Percentiles rank a stretch among this genome's conserved stretches.
phyloP scores from a whole-genome alignment of 2,888 invertebrate species.

The Flexamia atlantica region DNA sequence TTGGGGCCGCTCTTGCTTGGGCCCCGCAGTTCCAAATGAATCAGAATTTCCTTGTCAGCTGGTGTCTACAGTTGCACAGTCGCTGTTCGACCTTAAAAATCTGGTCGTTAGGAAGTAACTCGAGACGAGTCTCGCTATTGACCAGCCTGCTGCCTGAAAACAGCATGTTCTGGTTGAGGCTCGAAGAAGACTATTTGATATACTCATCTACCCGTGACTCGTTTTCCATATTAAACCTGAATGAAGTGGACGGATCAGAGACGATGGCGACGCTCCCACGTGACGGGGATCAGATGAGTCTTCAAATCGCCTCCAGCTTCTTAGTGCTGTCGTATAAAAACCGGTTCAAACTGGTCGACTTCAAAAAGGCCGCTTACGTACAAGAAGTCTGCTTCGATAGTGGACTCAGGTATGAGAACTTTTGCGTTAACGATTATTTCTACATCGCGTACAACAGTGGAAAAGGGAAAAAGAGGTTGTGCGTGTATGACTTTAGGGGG shows the following conservation, averaged over 20 bases:
- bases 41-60: not conserved
- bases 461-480: not conserved
- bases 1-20: not conserved
- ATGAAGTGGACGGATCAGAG: not conserved
- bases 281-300: not conserved
- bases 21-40: not conserved
- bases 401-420: not conserved
- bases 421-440: not conserved
- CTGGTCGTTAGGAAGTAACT: not conserved
- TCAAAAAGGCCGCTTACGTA: constrained; percentile 6
- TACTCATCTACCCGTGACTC: not conserved
- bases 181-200: constrained; percentile 15
- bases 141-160: not conserved
- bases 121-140: not conserved
- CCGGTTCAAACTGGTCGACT: constrained; percentile 12
- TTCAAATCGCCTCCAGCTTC: not conserved
- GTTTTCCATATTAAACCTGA: not conserved
- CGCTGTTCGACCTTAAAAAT: not conserved
- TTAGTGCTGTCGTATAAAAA: constrained; percentile 22
- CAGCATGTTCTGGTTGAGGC: not conserved
- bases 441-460: not conserved
- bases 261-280: not conserved
- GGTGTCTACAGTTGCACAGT: not conserved
- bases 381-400: not conserved
- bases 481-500: constrained; percentile 19